These are phyloP conservation scores for Harpalus rufipes DNA, from an alignment of 2,888 invertebrate genomes.

Conservation along the genomic window DNA sequence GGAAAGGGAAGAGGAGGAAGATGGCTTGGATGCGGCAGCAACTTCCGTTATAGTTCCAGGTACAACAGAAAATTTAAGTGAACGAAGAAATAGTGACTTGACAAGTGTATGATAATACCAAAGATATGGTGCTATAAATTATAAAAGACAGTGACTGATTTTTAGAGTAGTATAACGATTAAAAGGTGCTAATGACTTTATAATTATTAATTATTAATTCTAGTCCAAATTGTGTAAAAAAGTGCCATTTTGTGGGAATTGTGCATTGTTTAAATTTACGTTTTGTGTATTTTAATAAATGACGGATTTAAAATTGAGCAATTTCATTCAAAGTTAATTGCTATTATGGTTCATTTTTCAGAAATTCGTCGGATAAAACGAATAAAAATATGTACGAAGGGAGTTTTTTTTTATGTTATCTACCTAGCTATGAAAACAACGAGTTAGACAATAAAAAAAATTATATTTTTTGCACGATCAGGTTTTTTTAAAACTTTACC, in stretches of 20 bases:
- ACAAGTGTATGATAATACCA: conserved; percentile 48
- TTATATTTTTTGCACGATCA: too few species aligned
- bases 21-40: conserved; percentile 19
- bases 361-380: too few species aligned
- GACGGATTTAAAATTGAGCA: background rate
- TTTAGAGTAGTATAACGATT: conserved; percentile 38
- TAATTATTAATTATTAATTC: conserved; percentile 61
- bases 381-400: too few species aligned
- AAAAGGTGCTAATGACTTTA: conserved; percentile 55
- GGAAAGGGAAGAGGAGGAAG: conserved; percentile 69
- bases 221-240: conserved; percentile 53
- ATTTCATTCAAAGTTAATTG: background rate
- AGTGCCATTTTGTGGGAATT: conserved; percentile 59
- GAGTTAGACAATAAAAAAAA: too few species aligned
- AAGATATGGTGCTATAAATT: conserved; percentile 55
- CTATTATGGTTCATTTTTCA: too few species aligned
- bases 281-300: conserved; percentile 42
- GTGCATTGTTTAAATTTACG: conserved; percentile 53
- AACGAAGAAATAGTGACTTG: conserved; percentile 65
- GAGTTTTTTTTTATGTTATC: too few species aligned
- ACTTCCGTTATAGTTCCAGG: conserved; percentile 27
- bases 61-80: background rate
- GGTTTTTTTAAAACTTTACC: too few species aligned
- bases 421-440: too few species aligned
- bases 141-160: conserved; percentile 46